Evolutionary conservation across 2,797 vertebrate species (phyloP).

Genomic region (Euthynnus affinis): DNA sequence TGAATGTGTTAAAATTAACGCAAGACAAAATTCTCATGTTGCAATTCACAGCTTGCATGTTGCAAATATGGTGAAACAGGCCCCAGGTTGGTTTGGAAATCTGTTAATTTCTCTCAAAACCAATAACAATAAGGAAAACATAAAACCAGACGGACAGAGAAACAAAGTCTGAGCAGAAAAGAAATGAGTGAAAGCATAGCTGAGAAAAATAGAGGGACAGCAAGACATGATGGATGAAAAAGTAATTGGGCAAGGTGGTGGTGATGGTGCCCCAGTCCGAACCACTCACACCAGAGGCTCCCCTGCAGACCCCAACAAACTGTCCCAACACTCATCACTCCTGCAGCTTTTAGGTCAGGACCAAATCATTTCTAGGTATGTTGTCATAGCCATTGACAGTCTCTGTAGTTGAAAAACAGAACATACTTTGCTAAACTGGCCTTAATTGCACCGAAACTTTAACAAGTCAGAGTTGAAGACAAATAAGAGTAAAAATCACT

Average conservation of each 20-base stretch:
- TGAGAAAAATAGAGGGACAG: background rate
- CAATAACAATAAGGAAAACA: background rate
- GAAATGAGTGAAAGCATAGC: constrained; percentile 21
- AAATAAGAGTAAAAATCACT: background rate
- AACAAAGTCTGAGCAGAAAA: background rate
- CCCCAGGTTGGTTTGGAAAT: background rate
- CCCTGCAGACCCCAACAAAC: constrained; percentile 4
- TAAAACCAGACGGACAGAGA: constrained; percentile 13
- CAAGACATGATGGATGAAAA: constrained; percentile 22
- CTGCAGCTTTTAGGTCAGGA: background rate
- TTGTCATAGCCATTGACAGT: background rate
- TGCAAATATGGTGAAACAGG: too few relatives aligned
- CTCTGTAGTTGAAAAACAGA: background rate
- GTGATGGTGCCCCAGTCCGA: constrained; percentile 41
- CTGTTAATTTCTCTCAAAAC: accelerated
- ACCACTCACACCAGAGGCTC: constrained; percentile 59
- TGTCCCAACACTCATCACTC: background rate
- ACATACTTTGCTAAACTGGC: background rate
- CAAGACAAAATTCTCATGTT: too few relatives aligned
- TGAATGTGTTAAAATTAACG: too few relatives aligned
- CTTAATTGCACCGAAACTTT: background rate
- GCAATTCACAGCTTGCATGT: too few relatives aligned
- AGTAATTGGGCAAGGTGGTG: constrained; percentile 18
- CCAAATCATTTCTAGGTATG: background rate
- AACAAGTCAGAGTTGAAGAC: background rate